These are phyloP conservation scores for Fopius arisanus DNA, from an alignment of 1,140 invertebrate genomes.

Conservation along the genomic window DNA sequence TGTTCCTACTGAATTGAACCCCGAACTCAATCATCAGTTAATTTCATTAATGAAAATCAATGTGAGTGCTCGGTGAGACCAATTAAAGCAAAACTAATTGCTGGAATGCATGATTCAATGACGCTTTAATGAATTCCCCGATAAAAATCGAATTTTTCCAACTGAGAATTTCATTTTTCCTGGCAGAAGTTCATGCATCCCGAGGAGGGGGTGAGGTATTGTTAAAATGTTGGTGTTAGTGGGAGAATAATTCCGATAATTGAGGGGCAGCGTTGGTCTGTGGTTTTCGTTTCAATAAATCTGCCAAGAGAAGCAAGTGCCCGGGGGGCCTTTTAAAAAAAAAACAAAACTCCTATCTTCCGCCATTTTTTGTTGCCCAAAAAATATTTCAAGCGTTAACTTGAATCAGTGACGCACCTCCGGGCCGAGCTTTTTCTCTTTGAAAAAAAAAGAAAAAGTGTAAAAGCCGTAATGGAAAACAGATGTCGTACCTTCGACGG, in stretches of 20 bases:
- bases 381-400: not conserved
- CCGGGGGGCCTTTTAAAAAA: not conserved
- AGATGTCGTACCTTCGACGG: not conserved
- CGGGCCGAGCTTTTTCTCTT: not conserved
- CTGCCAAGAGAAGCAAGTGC: not conserved
- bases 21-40: no score
- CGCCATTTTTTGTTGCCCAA: not conserved
- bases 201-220: not conserved
- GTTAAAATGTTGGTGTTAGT: not conserved
- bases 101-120: no score
- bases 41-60: no score
- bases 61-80: no score
- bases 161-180: not conserved
- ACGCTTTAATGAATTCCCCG: no score
- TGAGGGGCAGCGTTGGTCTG: not conserved
- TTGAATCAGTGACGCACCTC: not conserved
- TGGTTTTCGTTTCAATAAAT: not conserved
- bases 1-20: no score
- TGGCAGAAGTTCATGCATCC: not conserved
- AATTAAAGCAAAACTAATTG: no score
- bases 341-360: not conserved
- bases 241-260: not conserved
- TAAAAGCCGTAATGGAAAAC: not conserved
- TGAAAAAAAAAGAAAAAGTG: not conserved
- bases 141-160: no score